Percentiles rank a stretch among this genome's conserved stretches.
These are phyloP conservation scores for Idris sp. DNA, from an alignment of 1,140 invertebrate species.

Conservation along the genomic window DNA sequence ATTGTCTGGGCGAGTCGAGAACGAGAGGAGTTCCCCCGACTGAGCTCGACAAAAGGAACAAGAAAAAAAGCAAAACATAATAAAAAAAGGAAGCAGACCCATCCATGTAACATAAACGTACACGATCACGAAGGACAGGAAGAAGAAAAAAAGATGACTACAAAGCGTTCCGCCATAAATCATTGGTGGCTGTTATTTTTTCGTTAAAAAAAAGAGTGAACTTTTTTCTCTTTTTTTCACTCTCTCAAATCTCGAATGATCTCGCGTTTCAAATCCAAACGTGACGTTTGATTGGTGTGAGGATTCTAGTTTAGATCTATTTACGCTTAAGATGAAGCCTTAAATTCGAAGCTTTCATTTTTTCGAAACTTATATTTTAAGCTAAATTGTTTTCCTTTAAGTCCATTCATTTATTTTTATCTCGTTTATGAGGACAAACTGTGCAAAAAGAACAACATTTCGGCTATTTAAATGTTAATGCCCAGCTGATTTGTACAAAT, in stretches of 20 bases:
- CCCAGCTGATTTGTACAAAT: too few relatives aligned
- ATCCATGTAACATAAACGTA: slow-evolving; percentile 11
- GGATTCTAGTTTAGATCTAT: slow-evolving; percentile 48
- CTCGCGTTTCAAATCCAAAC: slow-evolving; percentile 34
- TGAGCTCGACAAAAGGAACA: slow-evolving; percentile 40
- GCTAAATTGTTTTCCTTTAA: too few relatives aligned
- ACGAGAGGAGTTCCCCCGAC: slow-evolving; percentile 43
- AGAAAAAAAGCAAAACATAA: slow-evolving; percentile 35
- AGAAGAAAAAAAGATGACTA: slow-evolving; percentile 24
- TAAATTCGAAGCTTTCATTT: too few relatives aligned
- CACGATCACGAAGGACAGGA: slow-evolving; percentile 3
- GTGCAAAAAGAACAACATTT: too few relatives aligned
- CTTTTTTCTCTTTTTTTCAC: slow-evolving; percentile 27
- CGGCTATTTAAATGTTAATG: too few relatives aligned
- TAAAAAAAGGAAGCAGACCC: too few relatives aligned
- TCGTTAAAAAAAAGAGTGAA: slow-evolving; percentile 28
- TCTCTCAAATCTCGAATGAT: too few relatives aligned
- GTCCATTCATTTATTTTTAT: too few relatives aligned
- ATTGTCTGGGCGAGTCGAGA: slow-evolving; percentile 68
- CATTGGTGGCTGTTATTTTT: slow-evolving; percentile 58
- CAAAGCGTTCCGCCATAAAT: slow-evolving; percentile 53
- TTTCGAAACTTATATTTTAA: too few relatives aligned
- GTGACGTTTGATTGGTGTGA: slow-evolving; percentile 42
- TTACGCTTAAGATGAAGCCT: slow-evolving; percentile 22
- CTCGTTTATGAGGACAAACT: too few relatives aligned